Percentiles rank a stretch among this genome's conserved stretches.
Conservation (phyloP, 2,113 vertebrate species). For the Heterocephalus glaber region DNA sequence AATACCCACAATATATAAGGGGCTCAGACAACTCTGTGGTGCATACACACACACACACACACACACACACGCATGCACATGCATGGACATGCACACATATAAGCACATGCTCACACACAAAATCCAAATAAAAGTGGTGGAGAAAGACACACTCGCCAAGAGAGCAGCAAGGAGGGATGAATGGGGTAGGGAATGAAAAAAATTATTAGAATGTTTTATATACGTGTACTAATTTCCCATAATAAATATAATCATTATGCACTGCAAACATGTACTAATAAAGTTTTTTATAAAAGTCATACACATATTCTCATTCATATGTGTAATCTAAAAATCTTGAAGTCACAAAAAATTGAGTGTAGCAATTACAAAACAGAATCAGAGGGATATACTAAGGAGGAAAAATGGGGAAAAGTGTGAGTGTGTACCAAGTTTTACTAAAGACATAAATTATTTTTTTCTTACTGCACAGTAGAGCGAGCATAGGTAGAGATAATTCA, state of each 20-base stretch:
- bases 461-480: neutral
- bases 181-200: neutral
- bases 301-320: neutral
- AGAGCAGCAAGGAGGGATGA: neutral
- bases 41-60: neutral
- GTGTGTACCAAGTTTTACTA: neutral
- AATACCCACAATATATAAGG: neutral
- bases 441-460: neutral
- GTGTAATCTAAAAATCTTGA: neutral
- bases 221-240: no score
- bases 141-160: neutral
- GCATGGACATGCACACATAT: no score
- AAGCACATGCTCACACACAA: neutral
- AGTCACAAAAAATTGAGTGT: neutral
- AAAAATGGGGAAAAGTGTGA: neutral
- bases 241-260: no score
- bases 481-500: neutral
- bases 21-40: neutral
- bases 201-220: neutral
- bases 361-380: neutral
- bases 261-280: neutral
- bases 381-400: neutral
- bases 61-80: neutral
- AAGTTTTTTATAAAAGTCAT: neutral
- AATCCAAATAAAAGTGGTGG: neutral